Base-by-base conservation (phyloP, 2,888 invertebrate genomes). In the Macrophya alboannulata region DNA sequence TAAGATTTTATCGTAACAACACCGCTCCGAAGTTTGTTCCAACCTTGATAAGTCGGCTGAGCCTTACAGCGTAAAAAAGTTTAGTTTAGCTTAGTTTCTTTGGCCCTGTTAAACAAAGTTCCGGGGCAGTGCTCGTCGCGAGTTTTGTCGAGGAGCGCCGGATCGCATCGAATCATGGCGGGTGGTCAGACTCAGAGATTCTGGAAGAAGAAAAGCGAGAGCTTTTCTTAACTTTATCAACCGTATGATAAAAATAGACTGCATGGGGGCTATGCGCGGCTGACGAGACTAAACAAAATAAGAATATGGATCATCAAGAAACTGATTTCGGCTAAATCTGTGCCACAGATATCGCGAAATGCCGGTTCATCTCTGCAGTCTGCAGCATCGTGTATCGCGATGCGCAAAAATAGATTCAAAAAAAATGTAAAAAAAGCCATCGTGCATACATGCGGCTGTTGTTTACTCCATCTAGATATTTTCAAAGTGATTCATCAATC, bases 401-500 rank as follows among this genome's bases (percentile, higher is more conserved):
- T 62, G 12, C 62, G 21, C 10, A 62, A 62, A 62, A 62, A 21
- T 62, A 62, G 10, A 31, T 31, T 31, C 31, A 31, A 31, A 31
- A 31, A 31, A 31, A 31, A 31, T 31, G 1, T 31, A 31, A 31
- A 31, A 31, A 31, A 31, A 31, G 3, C 31, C 31, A 31, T 31
- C 31, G 12, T 68, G 88, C 87, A 88, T 87, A 87, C 88, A 90
- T 89, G 90, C 90, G 89, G 90, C 89, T 91, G 89, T 93, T 93
- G 93, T 93, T 93, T 93, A 93, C 92, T 89, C 40, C 88, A 87
- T 88, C 87, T 55, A 88, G 90, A 90, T 91, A 91, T 92, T 91
- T 91, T 89, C 90, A 88, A 87, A 89, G 90, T 91, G 90, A 92
- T 93, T 92, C 92, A 92, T 93, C 92, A 92, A 92, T 93, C 89